Evolutionary conservation across 2,888 invertebrate genomes (phyloP), one percentile per base, ranked within the genome.

Genomic region (Agonum fuliginosum): DNA sequence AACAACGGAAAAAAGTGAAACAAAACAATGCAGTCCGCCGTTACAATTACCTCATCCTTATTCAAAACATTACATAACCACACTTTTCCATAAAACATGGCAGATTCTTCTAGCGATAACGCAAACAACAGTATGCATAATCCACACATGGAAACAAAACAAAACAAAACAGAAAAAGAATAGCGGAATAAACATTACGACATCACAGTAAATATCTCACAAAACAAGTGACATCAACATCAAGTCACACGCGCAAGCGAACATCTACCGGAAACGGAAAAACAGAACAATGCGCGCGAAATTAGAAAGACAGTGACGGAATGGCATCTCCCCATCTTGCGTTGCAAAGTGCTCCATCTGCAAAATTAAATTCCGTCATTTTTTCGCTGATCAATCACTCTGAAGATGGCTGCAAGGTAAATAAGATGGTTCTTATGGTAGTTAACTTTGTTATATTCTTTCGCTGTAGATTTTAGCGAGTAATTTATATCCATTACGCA

Each of bases 331-430:
- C 1, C 37, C 37, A 37, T 37, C 37, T 37, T 8, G 37, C 27
- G 37, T 12, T 70, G 70, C n/a, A 77, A 69, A 77, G 77, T 80
- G 69, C 79, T 78, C 80, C 79, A 81, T 81, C 80, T 79, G 78
- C 74, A 79, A 80, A 82, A 82, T 82, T 81, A 81, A 83, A 81
- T 81, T 82, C 80, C 79, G 81, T 80, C 79, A 80, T 79, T 80
- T 82, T 81, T 81, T 79, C 81, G 80, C 79, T 80, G 80, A 81
- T 81, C 80, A 81, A 81, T 81, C 81, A 80, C 80, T 79, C 79
- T 62, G 78, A 75, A 78, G 78, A 79, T 79, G 67, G 78, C 79
- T 80, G 79, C 79, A 78, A 78, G 76, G 81, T 81, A 81, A 81
- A 82, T 81, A 82, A 81, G 80, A 79, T 80, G 82, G 81, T 81